phyloP scores from a whole-genome alignment of 1,140 invertebrate species.

The Battus philenor region DNA sequence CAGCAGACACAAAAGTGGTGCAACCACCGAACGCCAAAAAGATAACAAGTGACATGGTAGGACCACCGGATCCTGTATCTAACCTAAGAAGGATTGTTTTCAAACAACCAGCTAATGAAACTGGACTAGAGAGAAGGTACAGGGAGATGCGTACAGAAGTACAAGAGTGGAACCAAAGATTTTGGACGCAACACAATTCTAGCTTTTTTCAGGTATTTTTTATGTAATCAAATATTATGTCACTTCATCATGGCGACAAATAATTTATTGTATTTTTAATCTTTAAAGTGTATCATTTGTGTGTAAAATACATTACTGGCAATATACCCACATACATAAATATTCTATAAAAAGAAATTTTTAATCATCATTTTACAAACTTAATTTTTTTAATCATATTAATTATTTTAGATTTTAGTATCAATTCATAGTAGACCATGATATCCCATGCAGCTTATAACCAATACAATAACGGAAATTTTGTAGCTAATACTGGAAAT shows the following conservation, averaged over 20 bases:
- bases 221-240: constrained; percentile 11
- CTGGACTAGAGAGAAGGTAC: constrained; percentile 79
- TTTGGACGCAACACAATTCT: constrained; percentile 87
- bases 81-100: constrained; percentile 85
- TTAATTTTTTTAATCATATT: too few species aligned
- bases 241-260: not conserved
- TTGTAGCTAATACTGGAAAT: too few species aligned
- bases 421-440: too few species aligned
- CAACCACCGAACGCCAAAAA: constrained; percentile 54
- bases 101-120: constrained; percentile 79
- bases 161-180: constrained; percentile 88
- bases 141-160: constrained; percentile 80
- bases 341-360: too few species aligned
- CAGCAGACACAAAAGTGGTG: constrained; percentile 37
- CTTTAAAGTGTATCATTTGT: too few species aligned
- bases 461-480: too few species aligned
- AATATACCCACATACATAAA: too few species aligned
- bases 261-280: too few species aligned
- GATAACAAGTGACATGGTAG: constrained; percentile 77
- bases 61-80: constrained; percentile 86
- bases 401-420: too few species aligned
- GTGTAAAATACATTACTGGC: too few species aligned
- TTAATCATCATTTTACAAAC: too few species aligned
- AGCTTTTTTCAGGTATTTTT: constrained; percentile 76
- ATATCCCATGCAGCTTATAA: too few species aligned